These are phyloP conservation scores for Drosophila busckii DNA, from an alignment of 1,140 invertebrate species.

Conservation along the genomic window DNA sequence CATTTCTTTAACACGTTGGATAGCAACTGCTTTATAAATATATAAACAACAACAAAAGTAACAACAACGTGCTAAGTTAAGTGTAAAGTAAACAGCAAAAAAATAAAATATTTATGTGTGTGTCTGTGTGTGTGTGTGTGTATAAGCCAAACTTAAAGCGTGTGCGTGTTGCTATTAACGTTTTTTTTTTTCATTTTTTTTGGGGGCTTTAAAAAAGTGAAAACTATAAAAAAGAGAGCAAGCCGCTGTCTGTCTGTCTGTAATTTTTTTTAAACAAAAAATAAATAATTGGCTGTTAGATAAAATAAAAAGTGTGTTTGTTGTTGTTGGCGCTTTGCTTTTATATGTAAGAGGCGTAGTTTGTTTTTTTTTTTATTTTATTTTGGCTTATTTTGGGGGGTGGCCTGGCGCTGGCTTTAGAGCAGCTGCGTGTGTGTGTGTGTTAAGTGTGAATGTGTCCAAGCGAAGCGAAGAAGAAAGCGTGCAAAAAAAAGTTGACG, in stretches of 20 bases:
- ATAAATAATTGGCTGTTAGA: too few relatives aligned
- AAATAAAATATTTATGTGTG: too few relatives aligned
- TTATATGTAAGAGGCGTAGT: too few relatives aligned
- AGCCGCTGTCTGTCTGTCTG: too few relatives aligned
- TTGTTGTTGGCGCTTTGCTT: too few relatives aligned
- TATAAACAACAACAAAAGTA: slow-evolving; percentile 3
- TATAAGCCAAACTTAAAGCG: slow-evolving; percentile 30
- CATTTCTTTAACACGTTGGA: slow-evolving; percentile 44
- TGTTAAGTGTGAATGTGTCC: slow-evolving; percentile 44
- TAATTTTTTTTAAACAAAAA: slow-evolving; percentile 16
- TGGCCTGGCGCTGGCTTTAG: not conserved
- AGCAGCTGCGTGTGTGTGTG: slow-evolving; percentile 18
- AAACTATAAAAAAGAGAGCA: slow-evolving; percentile 40
- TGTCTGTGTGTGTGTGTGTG: too few relatives aligned
- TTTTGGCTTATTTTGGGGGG: too few relatives aligned
- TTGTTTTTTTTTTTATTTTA: not conserved
- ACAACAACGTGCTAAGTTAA: slow-evolving; percentile 14
- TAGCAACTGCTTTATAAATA: slow-evolving; percentile 13
- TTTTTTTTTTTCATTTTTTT: slow-evolving; percentile 9
- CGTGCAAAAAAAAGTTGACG: slow-evolving; percentile 50
- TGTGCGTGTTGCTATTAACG: slow-evolving; percentile 24
- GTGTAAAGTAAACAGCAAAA: slow-evolving; percentile 20
- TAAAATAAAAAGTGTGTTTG: too few relatives aligned
- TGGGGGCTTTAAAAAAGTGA: slow-evolving; percentile 48
- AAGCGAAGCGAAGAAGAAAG: slow-evolving; percentile 70